phyloP scores from a whole-genome alignment of 2,888 invertebrate species.

The Strigamia maritima region DNA sequence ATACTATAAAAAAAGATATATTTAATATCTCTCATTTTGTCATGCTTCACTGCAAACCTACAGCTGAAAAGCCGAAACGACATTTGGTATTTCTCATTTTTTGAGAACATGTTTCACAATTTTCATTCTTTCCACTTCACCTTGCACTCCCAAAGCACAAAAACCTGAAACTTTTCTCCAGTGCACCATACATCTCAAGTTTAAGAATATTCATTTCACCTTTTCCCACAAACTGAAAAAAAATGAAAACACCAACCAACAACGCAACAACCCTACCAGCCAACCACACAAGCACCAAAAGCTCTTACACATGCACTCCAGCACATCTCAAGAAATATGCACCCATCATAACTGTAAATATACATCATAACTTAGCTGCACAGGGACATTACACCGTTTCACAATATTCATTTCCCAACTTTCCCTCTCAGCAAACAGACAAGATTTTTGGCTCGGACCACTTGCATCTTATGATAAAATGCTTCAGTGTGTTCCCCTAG shows the following conservation, averaged over 20 bases:
- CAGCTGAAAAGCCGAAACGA: too few relatives aligned
- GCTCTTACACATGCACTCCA: not conserved
- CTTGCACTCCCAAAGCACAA: not conserved
- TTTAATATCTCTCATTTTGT: too few relatives aligned
- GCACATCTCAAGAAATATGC: not conserved
- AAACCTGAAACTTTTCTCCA: not conserved
- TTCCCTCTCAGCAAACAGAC: not conserved
- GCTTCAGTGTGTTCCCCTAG: not conserved
- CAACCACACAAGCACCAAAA: not conserved
- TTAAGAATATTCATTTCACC: slow-evolving; percentile 6
- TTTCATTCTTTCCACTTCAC: not conserved
- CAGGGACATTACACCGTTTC: not conserved
- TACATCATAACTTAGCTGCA: slow-evolving; percentile 13
- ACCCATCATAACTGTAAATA: not conserved
- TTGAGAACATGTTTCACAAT: too few relatives aligned
- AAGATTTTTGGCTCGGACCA: slow-evolving; percentile 22
- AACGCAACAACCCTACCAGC: not conserved
- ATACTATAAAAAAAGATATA: too few relatives aligned
- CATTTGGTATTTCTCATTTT: too few relatives aligned
- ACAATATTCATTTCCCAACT: not conserved
- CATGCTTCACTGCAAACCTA: too few relatives aligned
- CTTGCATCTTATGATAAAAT: not conserved
- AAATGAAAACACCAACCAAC: not conserved
- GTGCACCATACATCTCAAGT: not conserved
- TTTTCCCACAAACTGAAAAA: not conserved